Percentiles rank a stretch among this genome's conserved stretches.
Evolutionary conservation across 2,113 vertebrate genomes (phyloP).

Genomic region (Sphaerodactylus townsendi): DNA sequence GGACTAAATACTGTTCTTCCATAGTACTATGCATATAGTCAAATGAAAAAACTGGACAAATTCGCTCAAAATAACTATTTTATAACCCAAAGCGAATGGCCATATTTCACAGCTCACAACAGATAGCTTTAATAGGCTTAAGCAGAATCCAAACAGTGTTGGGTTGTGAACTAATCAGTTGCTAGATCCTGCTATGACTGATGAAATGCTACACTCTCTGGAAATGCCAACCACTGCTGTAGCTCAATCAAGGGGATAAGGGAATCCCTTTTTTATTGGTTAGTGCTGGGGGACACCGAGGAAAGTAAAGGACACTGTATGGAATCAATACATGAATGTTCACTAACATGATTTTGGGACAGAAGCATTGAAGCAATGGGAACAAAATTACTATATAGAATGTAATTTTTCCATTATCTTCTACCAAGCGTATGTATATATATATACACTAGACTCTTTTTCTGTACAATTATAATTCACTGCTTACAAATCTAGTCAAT

Average conservation of each 20-base stretch:
- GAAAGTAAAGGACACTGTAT: too few relatives aligned
- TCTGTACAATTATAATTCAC: conserved; percentile 45
- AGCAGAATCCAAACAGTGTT: too few relatives aligned
- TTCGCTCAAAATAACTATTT: neutral
- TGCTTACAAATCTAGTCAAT: conserved; percentile 27
- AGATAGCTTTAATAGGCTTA: neutral
- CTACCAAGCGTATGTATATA: too few relatives aligned
- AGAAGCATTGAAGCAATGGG: neutral
- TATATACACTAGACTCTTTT: neutral
- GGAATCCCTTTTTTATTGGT: too few relatives aligned
- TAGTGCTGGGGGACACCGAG: too few relatives aligned
- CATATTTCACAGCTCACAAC: too few relatives aligned
- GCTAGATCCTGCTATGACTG: neutral
- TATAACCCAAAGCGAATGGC: too few relatives aligned
- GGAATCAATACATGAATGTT: neutral
- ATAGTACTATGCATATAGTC: neutral
- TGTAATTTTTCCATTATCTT: neutral
- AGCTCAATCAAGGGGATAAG: too few relatives aligned
- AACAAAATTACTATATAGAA: neutral
- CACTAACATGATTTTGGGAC: neutral
- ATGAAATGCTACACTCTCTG: too few relatives aligned
- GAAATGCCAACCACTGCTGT: too few relatives aligned
- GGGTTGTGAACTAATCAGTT: neutral
- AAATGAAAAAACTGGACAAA: neutral
- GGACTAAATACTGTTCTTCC: neutral